These are phyloP conservation scores for Monarcha castaneiventris DNA, from an alignment of 2,113 vertebrate species.

Conservation along the genomic window DNA sequence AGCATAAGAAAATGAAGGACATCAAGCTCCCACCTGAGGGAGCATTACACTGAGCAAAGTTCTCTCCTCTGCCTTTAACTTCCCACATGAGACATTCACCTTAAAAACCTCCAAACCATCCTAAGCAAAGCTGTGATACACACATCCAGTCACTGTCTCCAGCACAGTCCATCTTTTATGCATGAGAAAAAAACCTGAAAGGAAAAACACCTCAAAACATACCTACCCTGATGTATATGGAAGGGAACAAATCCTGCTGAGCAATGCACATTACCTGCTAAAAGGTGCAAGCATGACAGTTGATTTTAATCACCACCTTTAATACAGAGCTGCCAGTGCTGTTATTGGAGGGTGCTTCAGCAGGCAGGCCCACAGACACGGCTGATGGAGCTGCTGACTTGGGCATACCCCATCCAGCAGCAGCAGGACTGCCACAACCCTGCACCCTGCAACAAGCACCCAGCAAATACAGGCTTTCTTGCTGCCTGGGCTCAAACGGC, in stretches of 20 bases:
- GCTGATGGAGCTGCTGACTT: neutral
- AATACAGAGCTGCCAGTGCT: neutral
- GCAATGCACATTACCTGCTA: neutral
- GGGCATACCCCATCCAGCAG: neutral
- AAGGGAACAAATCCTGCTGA: neutral
- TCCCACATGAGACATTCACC: neutral
- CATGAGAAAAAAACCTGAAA: neutral
- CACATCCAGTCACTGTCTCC: neutral
- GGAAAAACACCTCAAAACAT: neutral
- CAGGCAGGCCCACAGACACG: accelerated
- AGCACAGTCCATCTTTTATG: neutral
- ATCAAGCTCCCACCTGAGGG: neutral
- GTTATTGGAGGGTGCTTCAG: neutral
- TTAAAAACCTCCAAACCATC: neutral
- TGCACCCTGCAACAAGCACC: neutral
- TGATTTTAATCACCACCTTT: neutral
- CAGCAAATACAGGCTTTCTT: neutral
- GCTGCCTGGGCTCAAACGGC: neutral
- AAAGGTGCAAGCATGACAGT: neutral
- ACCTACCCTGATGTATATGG: neutral
- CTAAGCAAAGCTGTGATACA: neutral
- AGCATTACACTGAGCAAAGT: neutral
- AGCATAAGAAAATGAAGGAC: neutral
- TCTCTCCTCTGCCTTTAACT: neutral
- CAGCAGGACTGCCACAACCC: neutral